Percentiles rank a stretch among this genome's conserved stretches.
Evolutionary conservation across 1,140 invertebrate species (phyloP).

Genomic region (Caenorhabditis latens): DNA sequence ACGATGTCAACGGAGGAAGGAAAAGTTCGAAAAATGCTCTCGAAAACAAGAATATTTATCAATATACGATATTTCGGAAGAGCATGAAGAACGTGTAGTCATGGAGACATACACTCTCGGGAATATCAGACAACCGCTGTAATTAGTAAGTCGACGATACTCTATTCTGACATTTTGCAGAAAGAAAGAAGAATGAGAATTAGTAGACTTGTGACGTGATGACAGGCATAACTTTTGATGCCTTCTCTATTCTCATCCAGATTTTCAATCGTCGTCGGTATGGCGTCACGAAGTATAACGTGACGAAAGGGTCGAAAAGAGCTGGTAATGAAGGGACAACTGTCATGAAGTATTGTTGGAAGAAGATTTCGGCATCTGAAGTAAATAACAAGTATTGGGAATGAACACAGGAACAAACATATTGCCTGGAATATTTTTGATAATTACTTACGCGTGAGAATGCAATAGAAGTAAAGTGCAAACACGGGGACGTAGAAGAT

Average conservation of each 20-base stretch:
- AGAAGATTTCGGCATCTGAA: background rate
- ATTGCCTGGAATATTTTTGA: too few species aligned
- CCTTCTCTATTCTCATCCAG: slow-evolving; percentile 34
- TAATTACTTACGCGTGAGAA: background rate
- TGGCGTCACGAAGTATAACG: slow-evolving; percentile 24
- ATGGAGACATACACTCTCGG: too few species aligned
- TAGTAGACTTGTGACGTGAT: slow-evolving; percentile 31
- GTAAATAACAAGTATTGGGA: background rate
- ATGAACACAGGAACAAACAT: too few species aligned
- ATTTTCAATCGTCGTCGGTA: slow-evolving; percentile 26
- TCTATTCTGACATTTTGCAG: background rate
- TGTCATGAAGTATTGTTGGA: slow-evolving; percentile 35
- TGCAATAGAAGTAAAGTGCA: background rate
- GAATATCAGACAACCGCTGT: background rate
- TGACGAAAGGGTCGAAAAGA: background rate
- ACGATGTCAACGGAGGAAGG: too few species aligned
- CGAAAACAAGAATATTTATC: too few species aligned
- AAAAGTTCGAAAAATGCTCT: too few species aligned
- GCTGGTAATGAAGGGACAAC: slow-evolving; percentile 1
- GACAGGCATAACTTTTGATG: slow-evolving; percentile 33
- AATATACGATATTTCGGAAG: too few species aligned
- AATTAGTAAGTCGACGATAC: background rate
- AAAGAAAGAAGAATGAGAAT: background rate
- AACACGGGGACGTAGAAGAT: slow-evolving; percentile 1
- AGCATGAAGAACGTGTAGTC: too few species aligned